Evolutionary conservation across 2,113 vertebrate species (phyloP).

Genomic region (Oriolus oriolus): DNA sequence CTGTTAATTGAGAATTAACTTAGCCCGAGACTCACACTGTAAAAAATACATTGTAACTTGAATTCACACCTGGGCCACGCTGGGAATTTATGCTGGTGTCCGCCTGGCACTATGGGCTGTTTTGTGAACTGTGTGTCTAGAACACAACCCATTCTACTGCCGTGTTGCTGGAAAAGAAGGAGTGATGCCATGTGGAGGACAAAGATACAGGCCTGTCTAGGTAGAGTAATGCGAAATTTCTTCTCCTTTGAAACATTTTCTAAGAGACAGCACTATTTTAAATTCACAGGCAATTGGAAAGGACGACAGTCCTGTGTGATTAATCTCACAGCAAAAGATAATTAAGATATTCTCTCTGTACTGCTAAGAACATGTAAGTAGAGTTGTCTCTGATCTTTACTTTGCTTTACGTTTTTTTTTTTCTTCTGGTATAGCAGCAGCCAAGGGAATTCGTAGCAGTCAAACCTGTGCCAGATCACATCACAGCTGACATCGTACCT

Average conservation of each 20-base stretch:
- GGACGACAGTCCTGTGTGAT: not conserved
- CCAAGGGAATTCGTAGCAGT: not conserved
- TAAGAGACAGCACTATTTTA: not conserved
- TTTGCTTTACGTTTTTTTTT: not conserved
- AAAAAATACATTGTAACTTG: not conserved
- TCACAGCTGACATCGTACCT: not conserved
- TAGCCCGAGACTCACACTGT: not conserved
- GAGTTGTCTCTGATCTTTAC: conserved; percentile 14
- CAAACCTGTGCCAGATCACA: conserved; percentile 44
- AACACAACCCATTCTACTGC: not conserved
- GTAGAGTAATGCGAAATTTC: not conserved
- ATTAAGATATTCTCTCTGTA: conserved; percentile 9
- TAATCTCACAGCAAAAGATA: conserved; percentile 8
- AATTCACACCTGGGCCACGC: not conserved
- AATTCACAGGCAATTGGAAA: not conserved
- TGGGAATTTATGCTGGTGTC: not conserved
- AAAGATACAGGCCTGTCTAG: not conserved
- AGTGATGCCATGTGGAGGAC: not conserved
- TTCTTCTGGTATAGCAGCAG: not conserved
- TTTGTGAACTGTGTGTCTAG: not conserved
- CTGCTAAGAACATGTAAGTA: not conserved
- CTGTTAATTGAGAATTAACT: not conserved
- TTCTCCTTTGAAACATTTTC: not conserved
- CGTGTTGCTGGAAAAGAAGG: not conserved
- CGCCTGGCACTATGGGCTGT: fast-evolving